Percentiles rank a stretch among this genome's conserved stretches.
These are phyloP conservation scores for Enteromius unitaeniatus DNA, from an alignment of 2,797 vertebrate species.

Conservation along the genomic window DNA sequence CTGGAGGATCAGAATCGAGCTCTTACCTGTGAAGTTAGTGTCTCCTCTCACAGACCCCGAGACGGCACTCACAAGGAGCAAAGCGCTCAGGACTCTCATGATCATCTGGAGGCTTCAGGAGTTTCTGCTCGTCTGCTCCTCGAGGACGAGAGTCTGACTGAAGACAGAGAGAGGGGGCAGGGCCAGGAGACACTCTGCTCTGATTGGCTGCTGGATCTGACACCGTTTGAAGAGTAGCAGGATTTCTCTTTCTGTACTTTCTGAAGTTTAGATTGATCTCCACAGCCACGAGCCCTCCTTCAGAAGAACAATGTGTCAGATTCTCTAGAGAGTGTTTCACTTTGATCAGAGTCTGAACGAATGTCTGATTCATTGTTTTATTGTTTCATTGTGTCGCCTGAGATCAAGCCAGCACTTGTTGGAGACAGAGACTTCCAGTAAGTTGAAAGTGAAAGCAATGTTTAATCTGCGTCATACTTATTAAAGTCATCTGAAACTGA, in stretches of 20 bases:
- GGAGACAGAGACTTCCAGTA: background rate
- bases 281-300: background rate
- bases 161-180: background rate
- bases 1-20: background rate
- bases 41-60: slow-evolving; percentile 20
- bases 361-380: background rate
- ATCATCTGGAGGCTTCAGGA: background rate
- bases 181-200: slow-evolving; percentile 7
- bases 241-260: background rate
- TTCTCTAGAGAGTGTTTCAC: background rate
- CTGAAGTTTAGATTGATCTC: background rate
- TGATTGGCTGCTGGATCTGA: slow-evolving; percentile 36
- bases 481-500: background rate
- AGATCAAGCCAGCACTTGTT: background rate
- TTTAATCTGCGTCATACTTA: background rate
- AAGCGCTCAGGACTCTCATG: slow-evolving; percentile 6
- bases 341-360: background rate
- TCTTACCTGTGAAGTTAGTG: slow-evolving; percentile 53
- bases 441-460: background rate
- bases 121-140: background rate
- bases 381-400: background rate
- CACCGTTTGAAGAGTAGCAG: background rate
- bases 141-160: background rate
- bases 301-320: background rate
- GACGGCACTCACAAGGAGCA: slow-evolving; percentile 40